Conservation (phyloP, 2,888 invertebrate genomes). For the Megaustenia siamemsis region DNA sequence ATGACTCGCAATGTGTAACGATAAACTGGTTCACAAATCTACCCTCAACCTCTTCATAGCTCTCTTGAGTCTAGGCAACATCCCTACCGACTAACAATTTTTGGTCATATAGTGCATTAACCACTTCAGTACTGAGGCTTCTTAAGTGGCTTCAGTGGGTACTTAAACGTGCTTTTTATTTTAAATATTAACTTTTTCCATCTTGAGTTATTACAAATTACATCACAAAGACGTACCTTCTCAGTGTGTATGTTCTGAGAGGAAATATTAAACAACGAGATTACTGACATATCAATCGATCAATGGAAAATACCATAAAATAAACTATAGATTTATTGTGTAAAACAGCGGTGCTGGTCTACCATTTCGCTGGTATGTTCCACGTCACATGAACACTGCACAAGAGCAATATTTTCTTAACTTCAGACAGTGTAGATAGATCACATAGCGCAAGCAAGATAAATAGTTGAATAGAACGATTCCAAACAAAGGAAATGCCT, state of each 20-base stretch:
- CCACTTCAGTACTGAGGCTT: too few species aligned
- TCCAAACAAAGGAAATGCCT: constrained; percentile 25
- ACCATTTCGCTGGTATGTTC: neutral
- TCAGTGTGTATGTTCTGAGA: neutral
- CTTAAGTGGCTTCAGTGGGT: too few species aligned
- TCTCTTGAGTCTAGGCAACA: too few species aligned
- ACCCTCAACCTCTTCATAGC: too few species aligned
- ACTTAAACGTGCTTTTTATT: too few species aligned
- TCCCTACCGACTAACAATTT: too few species aligned
- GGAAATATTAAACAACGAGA: neutral
- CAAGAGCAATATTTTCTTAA: constrained; percentile 18
- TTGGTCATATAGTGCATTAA: too few species aligned
- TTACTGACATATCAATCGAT: neutral
- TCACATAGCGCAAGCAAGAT: too few species aligned
- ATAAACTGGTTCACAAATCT: too few species aligned
- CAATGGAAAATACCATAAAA: neutral
- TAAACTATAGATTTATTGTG: constrained; percentile 9
- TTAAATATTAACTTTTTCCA: too few species aligned
- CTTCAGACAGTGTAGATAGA: neutral
- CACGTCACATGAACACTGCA: neutral
- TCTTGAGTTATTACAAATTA: neutral
- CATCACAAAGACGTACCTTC: neutral
- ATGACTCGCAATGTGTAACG: too few species aligned
- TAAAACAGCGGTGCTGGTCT: neutral
- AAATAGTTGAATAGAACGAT: constrained; percentile 6